Conservation (phyloP, 2,797 vertebrate genomes). For the Brotula barbata region DNA sequence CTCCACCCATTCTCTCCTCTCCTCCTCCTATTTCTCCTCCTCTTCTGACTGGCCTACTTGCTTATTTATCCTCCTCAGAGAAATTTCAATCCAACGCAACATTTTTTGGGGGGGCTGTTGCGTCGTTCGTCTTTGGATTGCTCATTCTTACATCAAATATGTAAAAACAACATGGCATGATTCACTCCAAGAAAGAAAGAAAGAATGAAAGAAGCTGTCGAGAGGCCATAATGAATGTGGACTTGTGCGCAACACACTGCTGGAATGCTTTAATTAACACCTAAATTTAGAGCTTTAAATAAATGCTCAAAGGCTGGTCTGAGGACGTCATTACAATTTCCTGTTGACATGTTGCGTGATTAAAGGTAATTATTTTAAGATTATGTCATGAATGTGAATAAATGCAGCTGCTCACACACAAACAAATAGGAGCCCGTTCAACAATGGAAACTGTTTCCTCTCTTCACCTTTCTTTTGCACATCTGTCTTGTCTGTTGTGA, state of each 20-base stretch:
- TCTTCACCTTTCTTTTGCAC: background rate
- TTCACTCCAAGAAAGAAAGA: conserved; percentile 7
- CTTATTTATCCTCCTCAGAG: conserved; percentile 63
- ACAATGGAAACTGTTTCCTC: background rate
- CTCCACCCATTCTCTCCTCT: conserved; percentile 55
- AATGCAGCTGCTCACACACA: background rate
- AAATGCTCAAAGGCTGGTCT: conserved; percentile 60
- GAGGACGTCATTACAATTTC: conserved; percentile 57
- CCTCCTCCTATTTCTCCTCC: conserved; percentile 62
- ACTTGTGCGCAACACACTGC: conserved; percentile 41
- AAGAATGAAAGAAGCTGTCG: conserved; percentile 18
- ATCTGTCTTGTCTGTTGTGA: conserved; percentile 2
- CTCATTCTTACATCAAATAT: too few relatives aligned
- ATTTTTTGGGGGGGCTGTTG: conserved; percentile 15
- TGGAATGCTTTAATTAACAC: conserved; percentile 67
- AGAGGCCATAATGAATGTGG: conserved; percentile 47
- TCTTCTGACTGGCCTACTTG: conserved; percentile 67
- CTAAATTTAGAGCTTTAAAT: conserved; percentile 67
- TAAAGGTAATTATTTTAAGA: conserved; percentile 58
- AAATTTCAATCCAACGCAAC: conserved; percentile 67
- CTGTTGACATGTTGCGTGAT: conserved; percentile 59
- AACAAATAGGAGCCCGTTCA: too few relatives aligned
- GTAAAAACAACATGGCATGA: too few relatives aligned
- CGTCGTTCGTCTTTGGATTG: too few relatives aligned
- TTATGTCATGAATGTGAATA: conserved; percentile 40